Percentiles rank a stretch among this genome's conserved stretches.
Conservation (phyloP, 1,140 invertebrate genomes). For the Uloborus diversus region DNA sequence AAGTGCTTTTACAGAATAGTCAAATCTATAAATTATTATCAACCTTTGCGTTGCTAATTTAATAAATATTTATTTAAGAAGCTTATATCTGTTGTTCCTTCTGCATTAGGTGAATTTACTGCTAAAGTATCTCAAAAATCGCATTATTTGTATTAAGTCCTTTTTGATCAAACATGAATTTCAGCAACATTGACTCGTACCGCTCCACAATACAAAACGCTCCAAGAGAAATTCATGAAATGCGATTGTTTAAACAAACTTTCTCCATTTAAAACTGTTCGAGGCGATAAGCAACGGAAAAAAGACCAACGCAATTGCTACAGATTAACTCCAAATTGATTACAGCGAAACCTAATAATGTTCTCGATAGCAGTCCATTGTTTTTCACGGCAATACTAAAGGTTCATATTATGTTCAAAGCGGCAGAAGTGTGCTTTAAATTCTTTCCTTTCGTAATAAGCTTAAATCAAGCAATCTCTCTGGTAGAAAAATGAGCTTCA, state of each 20-base stretch:
- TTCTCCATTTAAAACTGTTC: too few relatives aligned
- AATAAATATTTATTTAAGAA: too few relatives aligned
- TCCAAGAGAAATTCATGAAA: background rate
- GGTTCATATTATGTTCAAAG: background rate
- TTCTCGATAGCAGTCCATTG: background rate
- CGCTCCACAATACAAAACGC: background rate
- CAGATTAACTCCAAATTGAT: conserved; percentile 1
- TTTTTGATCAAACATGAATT: background rate
- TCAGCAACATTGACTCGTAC: background rate
- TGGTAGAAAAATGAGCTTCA: background rate
- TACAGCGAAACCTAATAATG: conserved; percentile 14
- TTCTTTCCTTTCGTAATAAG: background rate
- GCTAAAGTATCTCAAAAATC: too few relatives aligned
- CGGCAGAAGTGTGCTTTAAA: background rate
- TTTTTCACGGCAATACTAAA: background rate
- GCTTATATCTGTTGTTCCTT: too few relatives aligned
- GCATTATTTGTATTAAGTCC: background rate
- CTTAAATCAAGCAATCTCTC: background rate
- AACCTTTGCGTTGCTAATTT: too few relatives aligned
- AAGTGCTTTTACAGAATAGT: too few relatives aligned
- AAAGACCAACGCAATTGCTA: background rate
- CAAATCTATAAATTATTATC: too few relatives aligned
- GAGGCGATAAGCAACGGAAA: background rate
- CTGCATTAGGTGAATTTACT: too few relatives aligned
- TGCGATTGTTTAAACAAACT: too few relatives aligned